Percentiles rank a stretch among this genome's conserved stretches.
phyloP scores from a whole-genome alignment of 2,888 invertebrate species.

The Microchrysa polita region DNA sequence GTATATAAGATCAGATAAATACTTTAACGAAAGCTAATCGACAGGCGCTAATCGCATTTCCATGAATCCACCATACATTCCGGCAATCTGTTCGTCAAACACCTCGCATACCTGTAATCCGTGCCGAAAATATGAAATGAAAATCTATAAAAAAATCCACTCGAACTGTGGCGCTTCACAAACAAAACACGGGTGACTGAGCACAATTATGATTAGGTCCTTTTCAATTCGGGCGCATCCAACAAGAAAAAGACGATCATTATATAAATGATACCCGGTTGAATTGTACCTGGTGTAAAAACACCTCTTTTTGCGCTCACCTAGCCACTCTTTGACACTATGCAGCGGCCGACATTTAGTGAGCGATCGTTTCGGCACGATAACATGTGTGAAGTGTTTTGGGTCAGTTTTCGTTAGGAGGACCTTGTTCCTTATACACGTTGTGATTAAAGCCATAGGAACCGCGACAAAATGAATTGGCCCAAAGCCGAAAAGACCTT shows the following conservation, averaged over 20 bases:
- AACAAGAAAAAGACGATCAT: constrained; percentile 45
- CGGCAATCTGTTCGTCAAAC: constrained; percentile 29
- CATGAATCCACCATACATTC: not conserved
- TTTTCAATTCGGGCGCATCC: constrained; percentile 30
- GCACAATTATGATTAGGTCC: constrained; percentile 40
- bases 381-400: constrained; percentile 51
- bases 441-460: constrained; percentile 46
- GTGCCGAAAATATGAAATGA: not conserved
- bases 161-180: constrained; percentile 20
- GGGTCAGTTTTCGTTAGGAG: constrained; percentile 42
- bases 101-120: constrained; percentile 1
- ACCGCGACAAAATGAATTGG: constrained; percentile 17
- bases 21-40: constrained; percentile 23
- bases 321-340: constrained; percentile 39
- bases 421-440: too few species aligned
- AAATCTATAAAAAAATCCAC: constrained; percentile 19
- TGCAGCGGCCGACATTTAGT: constrained; percentile 30
- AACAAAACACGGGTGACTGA: constrained; percentile 19
- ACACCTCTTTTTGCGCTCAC: constrained; percentile 33
- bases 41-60: constrained; percentile 31
- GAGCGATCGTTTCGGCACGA: constrained; percentile 45
- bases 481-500: not conserved
- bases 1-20: constrained; percentile 11
- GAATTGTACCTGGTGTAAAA: constrained; percentile 44
- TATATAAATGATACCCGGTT: constrained; percentile 50